Conservation (phyloP, 2,797 vertebrate genomes). For the Anguilla anguilla region DNA sequence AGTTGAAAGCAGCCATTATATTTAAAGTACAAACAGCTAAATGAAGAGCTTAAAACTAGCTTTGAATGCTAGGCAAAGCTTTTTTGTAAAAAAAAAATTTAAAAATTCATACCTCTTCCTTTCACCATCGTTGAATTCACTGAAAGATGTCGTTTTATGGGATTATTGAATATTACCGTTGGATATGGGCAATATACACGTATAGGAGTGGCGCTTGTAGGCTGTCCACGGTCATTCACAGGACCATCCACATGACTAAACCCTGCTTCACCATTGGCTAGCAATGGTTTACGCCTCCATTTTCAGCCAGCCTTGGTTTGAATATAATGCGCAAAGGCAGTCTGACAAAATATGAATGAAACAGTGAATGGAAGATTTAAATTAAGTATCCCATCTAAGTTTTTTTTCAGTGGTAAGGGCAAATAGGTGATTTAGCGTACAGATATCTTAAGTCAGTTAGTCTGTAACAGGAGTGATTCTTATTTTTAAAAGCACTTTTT, state of each 20-base stretch:
- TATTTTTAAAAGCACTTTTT: too few relatives aligned
- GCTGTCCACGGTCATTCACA: neutral
- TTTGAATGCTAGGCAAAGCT: neutral
- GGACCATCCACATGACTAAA: neutral
- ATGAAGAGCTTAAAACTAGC: neutral
- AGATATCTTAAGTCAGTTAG: too few relatives aligned
- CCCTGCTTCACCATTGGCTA: neutral
- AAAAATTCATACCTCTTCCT: too few relatives aligned
- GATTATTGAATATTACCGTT: neutral
- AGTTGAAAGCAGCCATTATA: neutral
- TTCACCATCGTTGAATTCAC: neutral
- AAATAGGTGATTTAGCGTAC: too few relatives aligned
- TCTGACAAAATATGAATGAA: neutral
- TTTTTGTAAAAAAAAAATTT: neutral
- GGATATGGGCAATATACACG: neutral
- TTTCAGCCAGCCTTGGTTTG: neutral
- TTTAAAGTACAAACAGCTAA: neutral
- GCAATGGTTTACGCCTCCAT: neutral
- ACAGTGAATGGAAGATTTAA: neutral
- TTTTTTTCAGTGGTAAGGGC: neutral
- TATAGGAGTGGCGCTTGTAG: neutral
- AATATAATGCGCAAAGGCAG: neutral
- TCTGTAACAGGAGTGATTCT: too few relatives aligned
- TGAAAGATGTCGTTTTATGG: neutral
- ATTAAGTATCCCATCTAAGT: neutral